Evolutionary conservation across 1,140 invertebrate species (phyloP), one percentile per base, ranked within the genome.

Genomic region (Catajapyx aquilonaris): DNA sequence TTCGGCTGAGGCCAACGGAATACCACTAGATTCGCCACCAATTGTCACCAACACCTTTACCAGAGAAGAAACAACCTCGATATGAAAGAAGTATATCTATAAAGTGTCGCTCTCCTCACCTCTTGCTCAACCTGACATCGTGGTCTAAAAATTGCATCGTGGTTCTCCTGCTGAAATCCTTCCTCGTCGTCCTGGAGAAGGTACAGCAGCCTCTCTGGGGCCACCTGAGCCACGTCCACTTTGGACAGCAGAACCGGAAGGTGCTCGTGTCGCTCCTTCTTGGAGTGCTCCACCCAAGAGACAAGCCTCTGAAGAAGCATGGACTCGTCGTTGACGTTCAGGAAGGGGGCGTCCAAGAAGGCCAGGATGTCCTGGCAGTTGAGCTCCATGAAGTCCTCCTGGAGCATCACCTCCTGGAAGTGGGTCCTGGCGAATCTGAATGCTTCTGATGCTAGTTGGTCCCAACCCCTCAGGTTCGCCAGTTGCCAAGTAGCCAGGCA

Each of bases 331-430:
- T 45, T 37, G 39, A 46, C 46, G 37, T 47, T 48, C 16, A 53
- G 40, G 13, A 48, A 46, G 1, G 43, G 45, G n/a, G 48, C 45
- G 16, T 47, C 43, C 2, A 52, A 39, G 38, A 52, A 47, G 10
- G 30, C 34, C 3, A 34, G 20, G 5, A 68, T 46, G 38, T 66
- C 55, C 38, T 62, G 61, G 5, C 62, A 50, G 16, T 63, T 57
- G 18, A 69, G 44, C 16, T 62, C 48, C 22, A 67, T 47, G 47
- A 68, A 69, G 44, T 69, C 66, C 42, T 68, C 65, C 42, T 57
- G 62, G 35, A 62, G 53, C 45, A 64, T 57, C 5, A 69, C 61
- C 46, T 60, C 55, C 34, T 54, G 49, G 46, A 66, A 66, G 50
- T 66, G 57, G 37, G 61, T 52, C 38, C 64, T 57, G 7, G 64